phyloP scores from a whole-genome alignment of 2,888 invertebrate genomes.

The Brachyptera putata region DNA sequence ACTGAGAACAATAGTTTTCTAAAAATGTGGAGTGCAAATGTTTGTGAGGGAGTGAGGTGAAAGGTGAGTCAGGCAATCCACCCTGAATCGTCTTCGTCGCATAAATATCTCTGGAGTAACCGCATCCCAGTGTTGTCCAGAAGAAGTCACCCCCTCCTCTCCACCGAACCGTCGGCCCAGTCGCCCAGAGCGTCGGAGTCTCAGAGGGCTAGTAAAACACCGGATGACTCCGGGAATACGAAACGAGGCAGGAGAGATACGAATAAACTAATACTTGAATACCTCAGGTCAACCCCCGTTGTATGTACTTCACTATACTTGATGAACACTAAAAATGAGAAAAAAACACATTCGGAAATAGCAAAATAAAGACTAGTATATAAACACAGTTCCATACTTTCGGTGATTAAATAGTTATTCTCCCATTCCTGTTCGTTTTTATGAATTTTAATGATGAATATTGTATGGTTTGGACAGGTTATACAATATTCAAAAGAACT shows the following conservation, averaged over 20 bases:
- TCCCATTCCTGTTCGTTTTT: neutral
- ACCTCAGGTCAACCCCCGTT: neutral
- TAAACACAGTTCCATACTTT: neutral
- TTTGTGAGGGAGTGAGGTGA: neutral
- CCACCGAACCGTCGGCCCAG: neutral
- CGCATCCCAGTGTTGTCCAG: neutral
- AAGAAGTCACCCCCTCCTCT: neutral
- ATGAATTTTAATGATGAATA: no score
- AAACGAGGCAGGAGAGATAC: neutral
- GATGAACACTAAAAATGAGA: neutral
- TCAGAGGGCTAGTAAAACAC: slow-evolving; percentile 10
- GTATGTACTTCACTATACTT: neutral
- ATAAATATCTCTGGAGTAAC: neutral
- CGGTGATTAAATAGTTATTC: neutral
- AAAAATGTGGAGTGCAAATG: neutral
- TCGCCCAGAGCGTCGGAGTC: neutral
- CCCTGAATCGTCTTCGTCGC: slow-evolving; percentile 17
- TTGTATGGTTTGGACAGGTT: no score
- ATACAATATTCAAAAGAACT: no score
- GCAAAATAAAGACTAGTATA: no score
- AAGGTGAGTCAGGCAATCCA: neutral
- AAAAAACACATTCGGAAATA: no score
- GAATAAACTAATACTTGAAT: neutral
- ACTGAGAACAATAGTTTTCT: slow-evolving; percentile 3
- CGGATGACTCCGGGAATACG: neutral